A percentile compares a stretch with the other conserved stretches of the same genome.
These are phyloP conservation scores for Meriones unguiculatus DNA, from an alignment of 2,113 vertebrate species.

Conservation along the genomic window DNA sequence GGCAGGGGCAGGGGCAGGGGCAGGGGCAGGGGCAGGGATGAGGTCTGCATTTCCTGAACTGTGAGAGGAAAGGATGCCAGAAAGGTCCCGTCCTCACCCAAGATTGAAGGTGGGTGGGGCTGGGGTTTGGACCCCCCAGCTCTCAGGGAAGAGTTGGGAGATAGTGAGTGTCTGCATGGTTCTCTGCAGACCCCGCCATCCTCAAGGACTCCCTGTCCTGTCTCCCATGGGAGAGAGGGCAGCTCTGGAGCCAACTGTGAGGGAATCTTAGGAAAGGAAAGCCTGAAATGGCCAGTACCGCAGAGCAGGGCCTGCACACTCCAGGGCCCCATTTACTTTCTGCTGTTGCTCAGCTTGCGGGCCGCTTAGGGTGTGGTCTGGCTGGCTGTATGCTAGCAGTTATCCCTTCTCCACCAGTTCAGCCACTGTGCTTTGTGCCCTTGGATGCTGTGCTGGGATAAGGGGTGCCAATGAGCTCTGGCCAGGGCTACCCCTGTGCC, in stretches of 20 bases:
- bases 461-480: not conserved
- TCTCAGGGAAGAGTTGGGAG: not conserved
- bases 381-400: not conserved
- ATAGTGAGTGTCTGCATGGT: not conserved
- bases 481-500: not conserved
- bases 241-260: not conserved
- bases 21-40: no score
- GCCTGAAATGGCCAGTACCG: not conserved
- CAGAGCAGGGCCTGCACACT: not conserved
- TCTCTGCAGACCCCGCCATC: conserved; percentile 58
- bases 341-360: not conserved
- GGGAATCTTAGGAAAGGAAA: conserved; percentile 13
- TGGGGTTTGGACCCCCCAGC: no score
- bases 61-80: conserved; percentile 9
- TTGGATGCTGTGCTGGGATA: conserved; percentile 24
- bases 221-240: not conserved
- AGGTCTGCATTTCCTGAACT: conserved; percentile 18
- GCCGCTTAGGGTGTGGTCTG: not conserved
- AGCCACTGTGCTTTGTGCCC: not conserved
- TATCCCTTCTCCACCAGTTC: not conserved
- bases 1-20: no score
- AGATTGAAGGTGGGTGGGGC: not conserved
- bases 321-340: not conserved
- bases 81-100: conserved; percentile 26
- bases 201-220: not conserved